Evolutionary conservation across 1,140 invertebrate species (phyloP).

Genomic region (Drosophila navojoa): DNA sequence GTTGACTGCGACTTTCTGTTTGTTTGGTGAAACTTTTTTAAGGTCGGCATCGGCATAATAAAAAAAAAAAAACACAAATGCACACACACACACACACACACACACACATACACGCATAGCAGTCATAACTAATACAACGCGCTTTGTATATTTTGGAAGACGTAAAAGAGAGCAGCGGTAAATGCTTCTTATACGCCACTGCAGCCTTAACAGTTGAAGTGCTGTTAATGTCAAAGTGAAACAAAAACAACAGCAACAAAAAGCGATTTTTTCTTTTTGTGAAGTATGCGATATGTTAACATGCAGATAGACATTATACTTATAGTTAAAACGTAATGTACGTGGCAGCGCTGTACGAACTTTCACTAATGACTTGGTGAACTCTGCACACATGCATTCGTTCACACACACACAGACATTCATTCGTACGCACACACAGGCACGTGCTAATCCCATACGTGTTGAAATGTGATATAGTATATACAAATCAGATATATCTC

Average conservation of each 20-base stretch:
- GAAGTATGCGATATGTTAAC: conserved; percentile 23
- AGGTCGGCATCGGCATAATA: conserved; percentile 67
- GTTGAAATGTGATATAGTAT: conserved; percentile 34
- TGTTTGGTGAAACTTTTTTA: conserved; percentile 79
- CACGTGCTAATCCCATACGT: conserved; percentile 47
- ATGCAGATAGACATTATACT: conserved; percentile 25
- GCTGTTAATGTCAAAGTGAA: conserved; percentile 52
- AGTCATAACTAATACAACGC: conserved; percentile 23
- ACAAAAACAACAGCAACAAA: conserved; percentile 18
- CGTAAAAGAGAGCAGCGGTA: conserved; percentile 17
- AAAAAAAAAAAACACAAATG: conserved; percentile 42
- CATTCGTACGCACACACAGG: background rate
- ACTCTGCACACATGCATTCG: conserved; percentile 44
- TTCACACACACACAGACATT: conserved; percentile 4
- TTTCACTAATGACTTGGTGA: conserved; percentile 78
- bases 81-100: conserved; percentile 8
- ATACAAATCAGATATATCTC: conserved; percentile 24
- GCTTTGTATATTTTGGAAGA: conserved; percentile 38
- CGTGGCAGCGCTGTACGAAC: conserved; percentile 66
- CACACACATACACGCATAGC: background rate
- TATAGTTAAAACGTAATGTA: conserved; percentile 61
- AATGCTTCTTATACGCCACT: conserved; percentile 11
- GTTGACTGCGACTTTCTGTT: conserved; percentile 60
- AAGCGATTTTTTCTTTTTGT: conserved; percentile 13
- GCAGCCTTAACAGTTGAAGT: conserved; percentile 14